Evolutionary conservation across 2,797 vertebrate species (phyloP).

Genomic region (Arrhamphus sclerolepis): DNA sequence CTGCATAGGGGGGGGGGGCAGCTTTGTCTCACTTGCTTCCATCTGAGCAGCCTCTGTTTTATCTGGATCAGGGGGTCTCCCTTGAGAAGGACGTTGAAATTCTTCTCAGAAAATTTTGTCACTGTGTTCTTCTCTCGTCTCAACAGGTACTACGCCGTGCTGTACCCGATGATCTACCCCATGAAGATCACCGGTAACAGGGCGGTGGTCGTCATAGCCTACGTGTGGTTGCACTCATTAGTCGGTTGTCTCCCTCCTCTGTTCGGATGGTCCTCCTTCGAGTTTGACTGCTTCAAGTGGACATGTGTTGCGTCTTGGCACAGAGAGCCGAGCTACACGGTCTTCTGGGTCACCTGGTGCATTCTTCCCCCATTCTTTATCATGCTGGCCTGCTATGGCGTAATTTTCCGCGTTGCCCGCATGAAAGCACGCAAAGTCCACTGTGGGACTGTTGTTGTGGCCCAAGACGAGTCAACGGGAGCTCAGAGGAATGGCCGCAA

Average conservation of each 20-base stretch:
- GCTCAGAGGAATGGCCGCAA: conserved; percentile 87
- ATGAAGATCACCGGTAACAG: conserved; percentile 99
- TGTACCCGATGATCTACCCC: conserved; percentile 98
- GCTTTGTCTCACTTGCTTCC: conserved; percentile 22
- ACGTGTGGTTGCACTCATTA: conserved; percentile 96
- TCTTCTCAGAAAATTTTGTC: no score
- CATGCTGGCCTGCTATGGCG: conserved; percentile 94
- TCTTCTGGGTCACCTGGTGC: conserved; percentile 97
- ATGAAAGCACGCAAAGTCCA: conserved; percentile 97
- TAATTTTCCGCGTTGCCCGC: conserved; percentile 96
- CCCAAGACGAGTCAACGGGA: conserved; percentile 78
- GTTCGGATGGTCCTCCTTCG: conserved; percentile 94
- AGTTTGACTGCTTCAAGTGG: conserved; percentile 97
- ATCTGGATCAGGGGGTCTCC: conserved; percentile 5
- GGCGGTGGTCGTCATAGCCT: conserved; percentile 89
- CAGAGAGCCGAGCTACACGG: conserved; percentile 87
- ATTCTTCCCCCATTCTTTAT: conserved; percentile 86
- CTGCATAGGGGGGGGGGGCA: conserved; percentile 1
- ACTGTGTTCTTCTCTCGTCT: conserved; percentile 1
- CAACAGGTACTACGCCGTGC: conserved; percentile 94
- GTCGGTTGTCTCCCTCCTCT: conserved; percentile 94
- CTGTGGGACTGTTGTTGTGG: conserved; percentile 88
- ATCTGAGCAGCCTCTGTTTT: conserved; percentile 17
- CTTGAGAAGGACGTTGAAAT: conserved; percentile 7
- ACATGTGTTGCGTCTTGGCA: conserved; percentile 97